Evolutionary conservation across 2,113 vertebrate genomes (phyloP), one percentile per base, ranked within the genome.

Genomic region (Mastomys natalensis): DNA sequence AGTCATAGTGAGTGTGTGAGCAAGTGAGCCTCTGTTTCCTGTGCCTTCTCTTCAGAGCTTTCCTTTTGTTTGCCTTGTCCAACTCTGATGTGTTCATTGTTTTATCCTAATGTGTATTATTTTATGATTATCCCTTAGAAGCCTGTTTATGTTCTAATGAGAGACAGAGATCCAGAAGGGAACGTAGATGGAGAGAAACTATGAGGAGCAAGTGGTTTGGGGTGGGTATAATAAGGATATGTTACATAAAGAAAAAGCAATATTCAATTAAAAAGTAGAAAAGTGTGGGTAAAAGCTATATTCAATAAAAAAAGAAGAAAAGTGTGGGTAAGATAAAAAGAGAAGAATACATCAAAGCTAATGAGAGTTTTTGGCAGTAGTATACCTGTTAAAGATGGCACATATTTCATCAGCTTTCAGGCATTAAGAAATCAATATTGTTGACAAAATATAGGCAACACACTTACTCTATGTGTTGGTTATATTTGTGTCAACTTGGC

Each of bases 311-410:
- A 84, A 13, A 7, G 22, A 24, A 40, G 2, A 51, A 81, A 53
- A 55, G 19, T 78, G 34, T 21, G 5, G 0, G 55, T 5, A 53
- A 53, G 3, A 55, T 9, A 24, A n/a, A 55, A 81, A 68, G 34
- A 26, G 11, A 80, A 72, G 3, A 72, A 85, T 64, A 3, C n/a
- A 55, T 17, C n/a, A 91, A 21, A 21, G 0, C n/a, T 68, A 13
- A 24, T 68, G 73, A 68, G 3, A 34, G 29, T 31, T 76, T 90
- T 70, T 34, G 16, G 29, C 4, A 78, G 43, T 78, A 89, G 9
- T 76, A 0, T 11, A 68, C 4, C 80, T 15, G 3, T 2, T 17
- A 89, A 86, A 5, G 4, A 6, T 45, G 9, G 4, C 26, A 0
- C 37, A 53, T 72, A 53, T 6, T 31, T 7, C 80, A 53, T 51